These are phyloP conservation scores for Datnioides undecimradiatus DNA, from an alignment of 2,113 vertebrate species.

Conservation along the genomic window DNA sequence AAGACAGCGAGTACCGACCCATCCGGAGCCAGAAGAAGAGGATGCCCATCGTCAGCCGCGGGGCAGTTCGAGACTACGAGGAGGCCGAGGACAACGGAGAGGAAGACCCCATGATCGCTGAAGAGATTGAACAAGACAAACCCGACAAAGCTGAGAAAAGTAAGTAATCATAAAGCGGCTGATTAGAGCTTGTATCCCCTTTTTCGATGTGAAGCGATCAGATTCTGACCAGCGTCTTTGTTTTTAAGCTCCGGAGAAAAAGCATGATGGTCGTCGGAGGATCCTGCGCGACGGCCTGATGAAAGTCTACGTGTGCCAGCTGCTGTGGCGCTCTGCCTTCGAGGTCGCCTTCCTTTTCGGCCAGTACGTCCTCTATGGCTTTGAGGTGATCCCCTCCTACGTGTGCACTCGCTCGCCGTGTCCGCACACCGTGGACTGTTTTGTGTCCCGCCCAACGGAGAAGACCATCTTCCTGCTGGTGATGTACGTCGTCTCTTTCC, in stretches of 20 bases:
- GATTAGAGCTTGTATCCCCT: accelerated
- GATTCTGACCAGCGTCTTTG: background rate
- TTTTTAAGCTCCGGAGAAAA: conserved; percentile 60
- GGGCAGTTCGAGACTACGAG: conserved; percentile 86
- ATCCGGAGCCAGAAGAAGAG: conserved; percentile 52
- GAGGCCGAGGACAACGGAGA: conserved; percentile 88
- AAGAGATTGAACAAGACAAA: conserved; percentile 86
- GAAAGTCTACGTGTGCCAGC: conserved; percentile 89
- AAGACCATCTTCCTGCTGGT: conserved; percentile 92
- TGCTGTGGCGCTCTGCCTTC: conserved; percentile 86
- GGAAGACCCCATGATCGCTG: conserved; percentile 91
- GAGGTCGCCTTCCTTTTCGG: conserved; percentile 89
- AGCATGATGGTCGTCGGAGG: conserved; percentile 87
- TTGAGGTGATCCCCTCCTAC: conserved; percentile 87
- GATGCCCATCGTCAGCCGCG: conserved; percentile 81
- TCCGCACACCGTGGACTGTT: conserved; percentile 91
- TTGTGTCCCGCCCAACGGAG: conserved; percentile 91
- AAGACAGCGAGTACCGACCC: conserved; percentile 67
- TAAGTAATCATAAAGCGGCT: conserved; percentile 11
- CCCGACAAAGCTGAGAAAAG: conserved; percentile 62
- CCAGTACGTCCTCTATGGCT: conserved; percentile 89
- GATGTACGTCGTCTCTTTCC: conserved; percentile 90
- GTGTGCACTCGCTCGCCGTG: conserved; percentile 89
- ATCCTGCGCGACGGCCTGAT: conserved; percentile 91
- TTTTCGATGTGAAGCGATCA: background rate